phyloP scores from a whole-genome alignment of 2,113 vertebrate genomes.

The Rhinoderma darwinii region DNA sequence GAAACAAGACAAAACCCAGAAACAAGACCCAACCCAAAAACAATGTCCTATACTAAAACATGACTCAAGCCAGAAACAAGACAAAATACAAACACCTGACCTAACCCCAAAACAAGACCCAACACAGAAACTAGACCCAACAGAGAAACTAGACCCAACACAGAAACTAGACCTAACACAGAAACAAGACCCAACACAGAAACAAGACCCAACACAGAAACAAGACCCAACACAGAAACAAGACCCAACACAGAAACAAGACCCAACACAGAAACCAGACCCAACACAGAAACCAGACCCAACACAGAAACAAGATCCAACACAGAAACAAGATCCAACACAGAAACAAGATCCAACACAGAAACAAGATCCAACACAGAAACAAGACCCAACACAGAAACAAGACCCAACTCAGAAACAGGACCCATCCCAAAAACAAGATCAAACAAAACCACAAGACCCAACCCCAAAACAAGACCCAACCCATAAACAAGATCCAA shows the following conservation, averaged over 20 bases:
- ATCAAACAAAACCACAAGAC: background rate
- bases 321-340: background rate
- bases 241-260: too few relatives aligned
- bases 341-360: background rate
- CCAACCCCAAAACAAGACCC: too few relatives aligned
- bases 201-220: too few relatives aligned
- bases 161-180: too few relatives aligned
- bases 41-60: background rate
- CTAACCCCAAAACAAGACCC: too few relatives aligned
- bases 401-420: background rate
- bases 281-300: too few relatives aligned
- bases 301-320: background rate
- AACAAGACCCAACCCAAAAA: background rate
- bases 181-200: too few relatives aligned
- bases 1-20: background rate
- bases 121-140: too few relatives aligned
- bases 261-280: too few relatives aligned
- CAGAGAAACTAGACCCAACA: too few relatives aligned
- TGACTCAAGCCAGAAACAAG: background rate
- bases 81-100: background rate
- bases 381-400: background rate
- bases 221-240: too few relatives aligned
- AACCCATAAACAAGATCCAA: background rate
- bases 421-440: background rate
- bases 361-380: background rate